Evolutionary conservation across 2,888 invertebrate genomes (phyloP).

Genomic region (Sceliomorpha sp.): DNA sequence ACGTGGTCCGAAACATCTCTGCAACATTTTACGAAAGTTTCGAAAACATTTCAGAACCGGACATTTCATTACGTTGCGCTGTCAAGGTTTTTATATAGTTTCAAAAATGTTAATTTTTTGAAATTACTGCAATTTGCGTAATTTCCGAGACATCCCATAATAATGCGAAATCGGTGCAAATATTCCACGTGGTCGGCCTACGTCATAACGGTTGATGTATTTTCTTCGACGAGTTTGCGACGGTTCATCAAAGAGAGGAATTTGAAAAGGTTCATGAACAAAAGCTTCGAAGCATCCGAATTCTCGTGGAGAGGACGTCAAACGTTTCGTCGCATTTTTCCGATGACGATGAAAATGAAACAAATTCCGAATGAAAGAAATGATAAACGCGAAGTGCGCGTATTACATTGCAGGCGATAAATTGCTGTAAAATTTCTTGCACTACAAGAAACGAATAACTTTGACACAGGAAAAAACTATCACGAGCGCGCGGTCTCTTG

Average conservation of each 20-base stretch:
- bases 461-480: conserved; percentile 45
- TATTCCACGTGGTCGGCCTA: no score
- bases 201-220: no score
- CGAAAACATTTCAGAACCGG: conserved; percentile 41
- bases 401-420: conserved; percentile 19
- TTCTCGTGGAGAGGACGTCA: conserved; percentile 9
- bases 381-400: conserved; percentile 16
- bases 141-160: no score
- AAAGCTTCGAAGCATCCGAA: not conserved
- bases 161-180: no score
- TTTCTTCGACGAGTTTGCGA: not conserved
- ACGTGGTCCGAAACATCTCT: conserved; percentile 35
- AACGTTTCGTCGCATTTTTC: conserved; percentile 18
- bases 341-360: conserved; percentile 12
- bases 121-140: no score
- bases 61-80: conserved; percentile 3
- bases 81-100: no score
- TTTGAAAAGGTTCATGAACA: conserved; percentile 7
- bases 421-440: conserved; percentile 35
- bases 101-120: not conserved
- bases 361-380: conserved; percentile 6
- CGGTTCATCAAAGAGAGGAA: conserved; percentile 10
- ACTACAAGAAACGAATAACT: conserved; percentile 21
- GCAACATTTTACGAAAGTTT: conserved; percentile 32
- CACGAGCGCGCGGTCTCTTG: conserved; percentile 47